These are phyloP conservation scores for Heliconius aoede DNA, from an alignment of 2,888 invertebrate species.

Conservation along the genomic window DNA sequence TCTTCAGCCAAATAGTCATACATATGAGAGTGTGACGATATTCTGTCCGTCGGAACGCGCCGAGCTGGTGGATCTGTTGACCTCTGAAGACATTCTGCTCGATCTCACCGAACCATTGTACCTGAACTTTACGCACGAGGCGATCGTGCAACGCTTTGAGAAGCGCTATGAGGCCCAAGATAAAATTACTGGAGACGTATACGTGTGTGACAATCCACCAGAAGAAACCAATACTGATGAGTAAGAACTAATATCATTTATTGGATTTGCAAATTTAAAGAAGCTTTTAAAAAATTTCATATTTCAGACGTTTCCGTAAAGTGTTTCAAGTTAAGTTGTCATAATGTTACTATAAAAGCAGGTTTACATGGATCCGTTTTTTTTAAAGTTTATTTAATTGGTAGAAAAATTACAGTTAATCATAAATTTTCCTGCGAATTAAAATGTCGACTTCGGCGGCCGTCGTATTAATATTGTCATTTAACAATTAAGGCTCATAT, in stretches of 20 bases:
- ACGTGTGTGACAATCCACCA: slow-evolving; percentile 87
- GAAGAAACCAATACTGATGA: slow-evolving; percentile 84
- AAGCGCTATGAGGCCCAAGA: slow-evolving; percentile 87
- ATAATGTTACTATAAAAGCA: too few species aligned
- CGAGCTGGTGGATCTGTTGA: slow-evolving; percentile 88
- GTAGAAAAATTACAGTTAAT: too few species aligned
- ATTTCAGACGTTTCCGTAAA: too few species aligned
- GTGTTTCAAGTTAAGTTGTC: too few species aligned
- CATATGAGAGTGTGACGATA: slow-evolving; percentile 93
- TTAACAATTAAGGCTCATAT: too few species aligned
- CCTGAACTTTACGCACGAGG: slow-evolving; percentile 93
- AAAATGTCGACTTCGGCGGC: too few species aligned
- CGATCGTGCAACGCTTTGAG: slow-evolving; percentile 90
- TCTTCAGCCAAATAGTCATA: slow-evolving; percentile 89
- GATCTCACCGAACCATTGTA: slow-evolving; percentile 92
- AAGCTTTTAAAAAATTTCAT: too few species aligned
- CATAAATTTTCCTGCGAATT: too few species aligned
- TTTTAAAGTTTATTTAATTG: too few species aligned
- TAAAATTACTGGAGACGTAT: slow-evolving; percentile 91
- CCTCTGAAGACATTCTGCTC: slow-evolving; percentile 89
- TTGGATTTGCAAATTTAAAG: not conserved
- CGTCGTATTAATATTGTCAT: too few species aligned
- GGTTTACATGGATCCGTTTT: too few species aligned
- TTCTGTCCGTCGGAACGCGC: slow-evolving; percentile 92
- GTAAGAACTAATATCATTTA: slow-evolving; percentile 62